Conservation (phyloP, 2,797 vertebrate genomes). For the Limnodromus scolopaceus region DNA sequence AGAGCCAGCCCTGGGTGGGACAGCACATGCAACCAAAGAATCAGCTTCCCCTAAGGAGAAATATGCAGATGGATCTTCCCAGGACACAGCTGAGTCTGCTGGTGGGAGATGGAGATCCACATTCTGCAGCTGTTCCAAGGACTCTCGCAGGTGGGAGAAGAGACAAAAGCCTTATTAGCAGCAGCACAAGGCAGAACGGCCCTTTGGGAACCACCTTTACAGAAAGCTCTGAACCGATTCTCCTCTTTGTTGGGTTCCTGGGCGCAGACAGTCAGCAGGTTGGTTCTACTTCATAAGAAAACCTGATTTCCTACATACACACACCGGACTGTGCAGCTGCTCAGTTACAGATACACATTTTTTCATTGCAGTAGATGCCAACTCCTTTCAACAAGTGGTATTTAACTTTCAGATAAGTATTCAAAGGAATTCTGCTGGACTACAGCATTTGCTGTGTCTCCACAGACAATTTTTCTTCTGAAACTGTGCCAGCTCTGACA, state of each 20-base stretch:
- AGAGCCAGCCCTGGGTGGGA: not conserved
- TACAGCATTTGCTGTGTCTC: not conserved
- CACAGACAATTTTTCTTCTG: not conserved
- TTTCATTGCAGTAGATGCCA: no score
- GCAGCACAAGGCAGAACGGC: not conserved
- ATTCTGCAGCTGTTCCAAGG: constrained; percentile 1
- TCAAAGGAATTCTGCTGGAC: not conserved
- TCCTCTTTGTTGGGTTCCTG: not conserved
- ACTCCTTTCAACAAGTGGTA: not conserved
- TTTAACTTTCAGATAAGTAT: not conserved
- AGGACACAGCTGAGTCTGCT: constrained; percentile 9
- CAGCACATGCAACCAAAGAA: not conserved
- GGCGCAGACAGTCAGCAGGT: fast-evolving
- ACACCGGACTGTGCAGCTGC: fast-evolving
- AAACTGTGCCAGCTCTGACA: not conserved
- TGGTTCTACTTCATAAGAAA: fast-evolving
- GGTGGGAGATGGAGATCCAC: constrained; percentile 7
- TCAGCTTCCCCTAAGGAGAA: not conserved
- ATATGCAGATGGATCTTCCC: not conserved
- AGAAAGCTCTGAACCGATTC: not conserved
- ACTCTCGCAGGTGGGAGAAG: not conserved
- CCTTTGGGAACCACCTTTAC: not conserved
- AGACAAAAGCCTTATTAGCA: not conserved
- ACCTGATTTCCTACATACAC: not conserved
- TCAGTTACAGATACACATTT: not conserved